Conservation (phyloP, 2,888 invertebrate species). For the Rambutsinella grinnellia region DNA sequence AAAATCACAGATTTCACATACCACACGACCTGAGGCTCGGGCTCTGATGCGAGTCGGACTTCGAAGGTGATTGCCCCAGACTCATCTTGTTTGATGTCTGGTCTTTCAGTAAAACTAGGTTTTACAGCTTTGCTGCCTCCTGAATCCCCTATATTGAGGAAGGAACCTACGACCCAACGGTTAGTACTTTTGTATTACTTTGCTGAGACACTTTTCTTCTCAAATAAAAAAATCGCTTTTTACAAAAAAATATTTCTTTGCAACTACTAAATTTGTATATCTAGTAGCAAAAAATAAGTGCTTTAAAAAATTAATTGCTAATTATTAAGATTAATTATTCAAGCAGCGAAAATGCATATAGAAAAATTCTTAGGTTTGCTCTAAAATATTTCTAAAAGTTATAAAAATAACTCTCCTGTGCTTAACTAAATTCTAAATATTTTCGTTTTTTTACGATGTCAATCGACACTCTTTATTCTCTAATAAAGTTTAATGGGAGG, state of each 20-base stretch:
- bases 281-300: background rate
- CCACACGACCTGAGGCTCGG: constrained; percentile 94
- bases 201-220: too few relatives aligned
- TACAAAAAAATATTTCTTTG: background rate
- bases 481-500: too few relatives aligned
- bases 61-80: constrained; percentile 97
- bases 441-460: too few relatives aligned
- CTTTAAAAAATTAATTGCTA: background rate
- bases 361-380: background rate
- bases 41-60: constrained; percentile 97
- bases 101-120: constrained; percentile 98
- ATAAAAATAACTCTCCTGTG: too few relatives aligned
- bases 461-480: too few relatives aligned
- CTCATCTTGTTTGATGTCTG: constrained; percentile 95
- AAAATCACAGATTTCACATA: constrained; percentile 72
- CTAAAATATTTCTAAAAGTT: background rate
- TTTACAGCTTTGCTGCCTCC: constrained; percentile 94
- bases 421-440: too few relatives aligned
- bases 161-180: constrained; percentile 68
- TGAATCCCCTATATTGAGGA: constrained; percentile 84
- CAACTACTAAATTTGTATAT: background rate
- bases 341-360: background rate
- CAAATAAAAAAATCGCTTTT: background rate
- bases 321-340: background rate
- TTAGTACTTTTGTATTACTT: constrained; percentile 57